These are phyloP conservation scores for Notolabrus celidotus DNA, from an alignment of 2,797 vertebrate species.

Conservation along the genomic window DNA sequence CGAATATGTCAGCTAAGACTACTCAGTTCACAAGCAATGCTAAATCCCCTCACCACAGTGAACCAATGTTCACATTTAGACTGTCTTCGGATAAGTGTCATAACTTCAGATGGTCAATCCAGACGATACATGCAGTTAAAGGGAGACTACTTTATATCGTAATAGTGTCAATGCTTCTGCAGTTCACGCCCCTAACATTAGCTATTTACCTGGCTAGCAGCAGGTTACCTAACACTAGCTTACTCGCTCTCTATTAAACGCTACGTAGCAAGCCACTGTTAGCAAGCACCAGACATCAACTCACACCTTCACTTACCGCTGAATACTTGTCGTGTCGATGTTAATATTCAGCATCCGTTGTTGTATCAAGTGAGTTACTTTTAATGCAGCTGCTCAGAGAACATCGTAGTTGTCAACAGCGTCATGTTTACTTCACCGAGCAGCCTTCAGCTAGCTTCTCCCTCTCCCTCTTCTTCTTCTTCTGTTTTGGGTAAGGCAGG, in stretches of 20 bases:
- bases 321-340: neutral
- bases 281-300: neutral
- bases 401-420: conserved; percentile 51
- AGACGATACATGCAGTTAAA: neutral
- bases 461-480: conserved; percentile 2
- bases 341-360: conserved; percentile 7
- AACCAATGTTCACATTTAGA: neutral
- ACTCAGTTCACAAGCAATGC: neutral
- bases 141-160: fast-evolving
- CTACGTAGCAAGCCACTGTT: conserved; percentile 21
- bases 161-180: no score
- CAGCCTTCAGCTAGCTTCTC: conserved; percentile 18
- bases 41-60: conserved; percentile 10
- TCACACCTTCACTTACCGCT: conserved; percentile 54
- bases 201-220: conserved; percentile 52
- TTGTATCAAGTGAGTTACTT: neutral
- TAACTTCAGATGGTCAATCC: neutral
- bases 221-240: conserved; percentile 60
- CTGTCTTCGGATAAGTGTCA: neutral
- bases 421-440: conserved; percentile 68
- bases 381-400: conserved; percentile 18
- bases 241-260: conserved; percentile 41
- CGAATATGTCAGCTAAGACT: conserved; percentile 3
- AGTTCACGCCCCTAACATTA: conserved; percentile 35
- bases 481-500: no score